Conservation (phyloP, 2,797 vertebrate genomes). For the Platalea minor region DNA sequence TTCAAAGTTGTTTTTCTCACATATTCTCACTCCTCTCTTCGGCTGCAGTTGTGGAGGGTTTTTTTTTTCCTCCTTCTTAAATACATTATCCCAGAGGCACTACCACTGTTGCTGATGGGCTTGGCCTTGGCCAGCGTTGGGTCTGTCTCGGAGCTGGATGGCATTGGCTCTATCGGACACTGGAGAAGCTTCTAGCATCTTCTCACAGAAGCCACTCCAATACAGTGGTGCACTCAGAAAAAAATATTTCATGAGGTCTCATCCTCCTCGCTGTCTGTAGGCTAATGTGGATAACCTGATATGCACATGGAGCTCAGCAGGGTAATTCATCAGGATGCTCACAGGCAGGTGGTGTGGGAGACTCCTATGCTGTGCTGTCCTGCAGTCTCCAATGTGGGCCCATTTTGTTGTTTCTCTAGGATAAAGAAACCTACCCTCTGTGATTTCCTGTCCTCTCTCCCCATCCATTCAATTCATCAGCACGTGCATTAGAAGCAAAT, state of each 20-base stretch:
- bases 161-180: too few species aligned
- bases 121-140: too few species aligned
- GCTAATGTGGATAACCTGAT: not conserved
- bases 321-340: not conserved
- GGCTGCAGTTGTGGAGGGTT: too few species aligned
- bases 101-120: too few species aligned
- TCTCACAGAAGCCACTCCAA: too few species aligned
- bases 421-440: rapidly evolving
- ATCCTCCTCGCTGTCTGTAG: not conserved
- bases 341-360: not conserved
- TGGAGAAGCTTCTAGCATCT: too few species aligned
- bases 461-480: not conserved
- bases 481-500: not conserved
- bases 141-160: too few species aligned
- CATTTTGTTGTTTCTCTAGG: not conserved
- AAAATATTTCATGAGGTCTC: not conserved
- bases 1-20: too few species aligned
- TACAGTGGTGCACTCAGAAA: not conserved
- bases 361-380: not conserved
- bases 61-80: too few species aligned
- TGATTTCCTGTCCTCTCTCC: not conserved
- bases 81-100: too few species aligned
- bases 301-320: not conserved
- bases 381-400: rapidly evolving
- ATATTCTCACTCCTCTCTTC: too few species aligned